phyloP scores from a whole-genome alignment of 1,140 invertebrate genomes.

The Lepidurus arcticus region DNA sequence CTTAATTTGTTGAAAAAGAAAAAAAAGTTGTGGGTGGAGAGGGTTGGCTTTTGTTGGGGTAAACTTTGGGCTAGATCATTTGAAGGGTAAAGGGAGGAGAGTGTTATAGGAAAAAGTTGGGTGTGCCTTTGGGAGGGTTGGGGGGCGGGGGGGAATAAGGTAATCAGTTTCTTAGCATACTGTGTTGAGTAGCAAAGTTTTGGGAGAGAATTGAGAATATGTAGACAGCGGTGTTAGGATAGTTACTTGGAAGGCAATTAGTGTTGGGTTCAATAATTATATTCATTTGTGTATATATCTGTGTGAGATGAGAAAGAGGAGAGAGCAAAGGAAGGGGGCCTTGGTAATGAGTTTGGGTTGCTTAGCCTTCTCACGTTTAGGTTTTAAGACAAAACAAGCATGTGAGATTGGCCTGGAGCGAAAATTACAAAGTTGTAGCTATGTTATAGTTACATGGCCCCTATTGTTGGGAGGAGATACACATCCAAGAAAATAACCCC shows the following conservation, averaged over 20 bases:
- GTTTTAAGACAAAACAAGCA: conserved; percentile 7
- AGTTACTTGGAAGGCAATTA: not conserved
- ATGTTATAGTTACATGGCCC: conserved; percentile 1
- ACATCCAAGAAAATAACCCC: not conserved
- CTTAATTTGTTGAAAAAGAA: too few relatives aligned
- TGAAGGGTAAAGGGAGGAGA: too few relatives aligned
- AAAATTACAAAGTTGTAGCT: not conserved
- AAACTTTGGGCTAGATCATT: too few relatives aligned
- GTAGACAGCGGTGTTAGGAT: not conserved
- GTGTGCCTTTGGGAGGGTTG: too few relatives aligned
- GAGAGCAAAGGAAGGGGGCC: not conserved
- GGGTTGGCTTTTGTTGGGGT: too few relatives aligned
- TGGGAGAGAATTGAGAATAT: not conserved
- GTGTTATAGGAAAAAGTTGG: too few relatives aligned
- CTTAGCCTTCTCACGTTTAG: conserved; percentile 1
- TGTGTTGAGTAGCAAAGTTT: not conserved
- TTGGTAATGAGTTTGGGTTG: not conserved
- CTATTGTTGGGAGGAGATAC: not conserved
- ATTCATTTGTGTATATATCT: not conserved
- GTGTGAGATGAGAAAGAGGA: not conserved
- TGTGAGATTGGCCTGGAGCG: not conserved
- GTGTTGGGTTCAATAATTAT: not conserved
- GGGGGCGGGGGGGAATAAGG: too few relatives aligned
- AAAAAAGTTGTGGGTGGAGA: too few relatives aligned
- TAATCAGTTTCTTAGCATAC: too few relatives aligned